These are phyloP conservation scores for Plusia festucae DNA, from an alignment of 2,888 invertebrate species.

Conservation along the genomic window DNA sequence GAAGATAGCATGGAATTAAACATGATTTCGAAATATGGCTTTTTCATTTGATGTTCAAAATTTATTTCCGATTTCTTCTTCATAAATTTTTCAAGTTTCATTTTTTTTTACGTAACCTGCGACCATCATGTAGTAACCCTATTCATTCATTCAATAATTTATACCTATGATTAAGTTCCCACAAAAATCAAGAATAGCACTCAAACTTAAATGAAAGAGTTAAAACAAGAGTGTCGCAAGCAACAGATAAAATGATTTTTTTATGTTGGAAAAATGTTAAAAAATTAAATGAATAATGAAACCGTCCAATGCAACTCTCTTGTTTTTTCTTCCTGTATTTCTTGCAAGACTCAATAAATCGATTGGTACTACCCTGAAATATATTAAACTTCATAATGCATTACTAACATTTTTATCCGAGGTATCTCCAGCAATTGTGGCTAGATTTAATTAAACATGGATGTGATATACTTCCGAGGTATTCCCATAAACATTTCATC, in stretches of 20 bases:
- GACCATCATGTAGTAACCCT: conserved; percentile 21
- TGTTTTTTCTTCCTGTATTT: conserved; percentile 26
- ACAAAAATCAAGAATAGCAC: too few species aligned
- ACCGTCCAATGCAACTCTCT: conserved; percentile 50
- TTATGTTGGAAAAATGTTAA: conserved; percentile 41
- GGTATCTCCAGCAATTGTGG: too few species aligned
- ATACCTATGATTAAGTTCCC: too few species aligned
- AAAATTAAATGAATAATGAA: conserved; percentile 12
- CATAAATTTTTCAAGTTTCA: not conserved
- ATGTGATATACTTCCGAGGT: too few species aligned
- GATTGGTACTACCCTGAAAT: too few species aligned
- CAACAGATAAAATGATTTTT: conserved; percentile 15
- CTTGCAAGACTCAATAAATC: conserved; percentile 51
- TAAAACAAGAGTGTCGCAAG: conserved; percentile 57
- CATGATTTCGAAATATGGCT: not conserved
- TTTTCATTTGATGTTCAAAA: not conserved
- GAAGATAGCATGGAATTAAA: not conserved
- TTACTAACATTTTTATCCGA: too few species aligned
- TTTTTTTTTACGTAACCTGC: conserved; percentile 25
- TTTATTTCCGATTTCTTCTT: too few species aligned
- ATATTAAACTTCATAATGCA: too few species aligned
- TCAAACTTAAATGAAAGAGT: not conserved
- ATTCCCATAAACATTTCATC: too few species aligned
- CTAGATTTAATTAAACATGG: too few species aligned
- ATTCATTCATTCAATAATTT: not conserved